Evolutionary conservation across 2,888 invertebrate genomes (phyloP).

Genomic region (Siphlonurus alternatus): DNA sequence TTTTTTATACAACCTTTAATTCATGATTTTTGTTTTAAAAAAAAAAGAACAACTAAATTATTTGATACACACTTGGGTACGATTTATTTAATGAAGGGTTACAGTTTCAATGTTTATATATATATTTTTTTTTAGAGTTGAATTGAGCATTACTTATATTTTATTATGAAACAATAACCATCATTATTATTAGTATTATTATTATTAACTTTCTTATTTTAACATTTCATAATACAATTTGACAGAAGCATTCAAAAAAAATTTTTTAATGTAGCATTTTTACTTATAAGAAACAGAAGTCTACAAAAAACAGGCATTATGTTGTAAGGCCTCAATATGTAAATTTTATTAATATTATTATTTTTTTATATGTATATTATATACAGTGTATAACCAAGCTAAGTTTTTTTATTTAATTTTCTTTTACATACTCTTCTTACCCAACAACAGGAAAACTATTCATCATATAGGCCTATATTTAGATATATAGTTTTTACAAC

Average conservation of each 20-base stretch:
- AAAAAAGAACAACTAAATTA: too few species aligned
- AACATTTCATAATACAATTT: neutral
- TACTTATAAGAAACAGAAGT: neutral
- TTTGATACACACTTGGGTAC: neutral
- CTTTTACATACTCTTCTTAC: neutral
- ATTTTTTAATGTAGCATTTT: neutral
- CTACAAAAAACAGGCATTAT: neutral
- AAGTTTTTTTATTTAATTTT: too few species aligned
- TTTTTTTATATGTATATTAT: too few species aligned
- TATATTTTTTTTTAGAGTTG: too few species aligned
- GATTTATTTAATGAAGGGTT: neutral
- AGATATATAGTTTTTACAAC: neutral
- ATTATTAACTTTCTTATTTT: neutral
- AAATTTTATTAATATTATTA: too few species aligned
- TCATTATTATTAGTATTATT: too few species aligned
- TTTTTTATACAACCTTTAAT: too few species aligned
- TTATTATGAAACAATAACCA: neutral
- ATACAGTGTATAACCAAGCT: neutral
- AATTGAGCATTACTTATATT: neutral
- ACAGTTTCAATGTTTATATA: neutral
- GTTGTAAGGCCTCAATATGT: neutral
- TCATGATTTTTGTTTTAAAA: too few species aligned
- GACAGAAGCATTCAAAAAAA: neutral
- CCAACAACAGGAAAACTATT: neutral
- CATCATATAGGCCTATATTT: neutral